Base-by-base conservation (phyloP, 2,797 vertebrate species). In the Aldrovandia affinis region DNA sequence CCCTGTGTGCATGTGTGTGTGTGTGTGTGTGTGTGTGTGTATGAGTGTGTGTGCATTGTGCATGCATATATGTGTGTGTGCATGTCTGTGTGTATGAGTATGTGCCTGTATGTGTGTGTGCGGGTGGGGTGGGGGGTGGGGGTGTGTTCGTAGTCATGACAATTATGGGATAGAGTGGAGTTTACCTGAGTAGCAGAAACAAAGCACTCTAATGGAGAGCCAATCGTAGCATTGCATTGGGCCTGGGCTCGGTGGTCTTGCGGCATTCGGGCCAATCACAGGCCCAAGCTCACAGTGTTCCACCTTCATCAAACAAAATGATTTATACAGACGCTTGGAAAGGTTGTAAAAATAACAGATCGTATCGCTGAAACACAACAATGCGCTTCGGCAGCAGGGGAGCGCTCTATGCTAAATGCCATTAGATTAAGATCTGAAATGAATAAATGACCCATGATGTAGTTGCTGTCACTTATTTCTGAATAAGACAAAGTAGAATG, bases 341-440 rank as follows among this genome's bases (percentile, higher is more conserved):
- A 70, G 28, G 63, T 65, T 65, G 63, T 30, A 65, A 65, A 30
- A 65, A 65, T 20, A 36, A 39, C 65, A 70, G 65, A 70, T 70
- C 1, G 65, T 70, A 70, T 70, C 65, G 14, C 30, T 18, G n/a
- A 39, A 39, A 70, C 14, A 15, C 30, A 70, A 70, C 14, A 70
- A 70, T 70, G 65, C 18, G 18, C 15, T 70, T 70, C 2, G 12
- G 30, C 25, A 30, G 28, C 10, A 1, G 61, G 33, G 65, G 65
- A 39, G 15, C 15, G 33, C 65, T 18, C 36, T 70, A 70, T 70
- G 36, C 33, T 70, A 70, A 70, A 39, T 70, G 65, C 36, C 65
- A 39, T 70, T 70, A 70, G 65, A 70, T 70, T 70, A 70, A 70
- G 65, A 70, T 70, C 65, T 70, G 65, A 65, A 65, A 65, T 78